Conservation (phyloP, 2,113 vertebrate species). For the Oryzias melastigma region DNA sequence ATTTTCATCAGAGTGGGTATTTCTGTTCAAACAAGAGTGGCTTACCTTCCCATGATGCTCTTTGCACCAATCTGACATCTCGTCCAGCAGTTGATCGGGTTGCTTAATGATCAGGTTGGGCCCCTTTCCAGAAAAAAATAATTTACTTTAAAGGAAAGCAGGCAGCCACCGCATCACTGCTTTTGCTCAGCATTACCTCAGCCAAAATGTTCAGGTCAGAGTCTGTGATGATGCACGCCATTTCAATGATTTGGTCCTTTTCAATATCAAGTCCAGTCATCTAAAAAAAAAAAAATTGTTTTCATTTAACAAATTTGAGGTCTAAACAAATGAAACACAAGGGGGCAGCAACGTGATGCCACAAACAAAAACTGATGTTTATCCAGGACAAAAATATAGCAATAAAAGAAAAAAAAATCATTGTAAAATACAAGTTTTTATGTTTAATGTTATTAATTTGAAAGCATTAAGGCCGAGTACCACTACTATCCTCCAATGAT, state of each 20-base stretch:
- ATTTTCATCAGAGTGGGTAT: no score
- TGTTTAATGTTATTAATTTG: no score
- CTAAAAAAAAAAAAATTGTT: constrained; percentile 57
- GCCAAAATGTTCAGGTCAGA: constrained; percentile 88
- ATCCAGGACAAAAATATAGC: no score
- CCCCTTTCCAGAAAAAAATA: constrained; percentile 74
- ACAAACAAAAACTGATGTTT: no score
- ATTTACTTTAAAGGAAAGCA: not conserved
- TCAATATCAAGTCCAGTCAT: constrained; percentile 96
- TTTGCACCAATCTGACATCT: constrained; percentile 97
- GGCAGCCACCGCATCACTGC: not conserved
- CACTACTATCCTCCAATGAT: no score
- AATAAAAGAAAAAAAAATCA: no score
- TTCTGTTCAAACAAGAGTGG: no score
- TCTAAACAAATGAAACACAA: not conserved
- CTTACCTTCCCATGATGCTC: constrained; percentile 94
- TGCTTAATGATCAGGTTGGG: constrained; percentile 95
- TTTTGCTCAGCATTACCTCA: constrained; percentile 75
- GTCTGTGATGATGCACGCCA: constrained; percentile 96
- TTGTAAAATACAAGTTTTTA: no score
- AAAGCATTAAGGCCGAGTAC: no score
- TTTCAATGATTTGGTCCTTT: constrained; percentile 94
- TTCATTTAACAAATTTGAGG: no score
- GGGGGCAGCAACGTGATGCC: no score
- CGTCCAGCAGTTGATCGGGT: constrained; percentile 86